A percentile compares a stretch with the other conserved stretches of the same genome.
Evolutionary conservation across 2,888 invertebrate genomes (phyloP).

Genomic region (Nomada goodeniana): DNA sequence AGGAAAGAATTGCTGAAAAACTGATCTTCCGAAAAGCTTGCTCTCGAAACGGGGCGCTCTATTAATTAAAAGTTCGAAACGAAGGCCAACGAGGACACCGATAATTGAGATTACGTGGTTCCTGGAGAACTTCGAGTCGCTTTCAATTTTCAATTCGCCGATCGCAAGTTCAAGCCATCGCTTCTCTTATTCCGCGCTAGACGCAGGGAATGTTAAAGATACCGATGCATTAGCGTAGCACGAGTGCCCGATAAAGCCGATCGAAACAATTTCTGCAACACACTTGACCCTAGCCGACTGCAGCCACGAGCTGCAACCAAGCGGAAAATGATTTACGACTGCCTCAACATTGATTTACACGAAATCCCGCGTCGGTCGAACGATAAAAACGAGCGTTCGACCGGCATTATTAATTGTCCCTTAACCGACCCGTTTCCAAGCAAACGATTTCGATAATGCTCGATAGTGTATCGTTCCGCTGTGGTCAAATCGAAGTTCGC

Average conservation of each 20-base stretch:
- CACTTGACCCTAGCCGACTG: constrained; percentile 24
- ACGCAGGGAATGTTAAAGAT: background rate
- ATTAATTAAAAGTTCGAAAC: too few species aligned
- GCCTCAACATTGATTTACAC: constrained; percentile 32
- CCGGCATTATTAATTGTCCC: background rate
- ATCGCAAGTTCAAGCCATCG: too few species aligned
- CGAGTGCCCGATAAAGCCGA: constrained; percentile 8
- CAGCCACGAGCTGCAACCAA: constrained; percentile 24
- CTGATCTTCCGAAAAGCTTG: background rate
- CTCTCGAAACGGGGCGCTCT: too few species aligned
- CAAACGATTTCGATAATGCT: too few species aligned
- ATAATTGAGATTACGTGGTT: too few species aligned
- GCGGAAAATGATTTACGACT: constrained; percentile 39
- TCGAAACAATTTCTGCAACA: constrained; percentile 50
- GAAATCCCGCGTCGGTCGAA: constrained; percentile 5
- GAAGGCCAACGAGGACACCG: too few species aligned
- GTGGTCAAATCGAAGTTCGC: too few species aligned
- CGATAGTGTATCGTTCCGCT: too few species aligned
- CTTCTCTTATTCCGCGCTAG: too few species aligned
- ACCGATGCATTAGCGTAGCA: constrained; percentile 16
- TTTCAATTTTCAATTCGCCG: too few species aligned
- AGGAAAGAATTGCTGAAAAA: background rate
- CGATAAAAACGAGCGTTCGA: constrained; percentile 33
- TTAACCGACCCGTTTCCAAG: background rate
- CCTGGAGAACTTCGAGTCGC: too few species aligned